A percentile compares a stretch with the other conserved stretches of the same genome.
Evolutionary conservation across 2,888 invertebrate species (phyloP).

Genomic region (Spisula solida): DNA sequence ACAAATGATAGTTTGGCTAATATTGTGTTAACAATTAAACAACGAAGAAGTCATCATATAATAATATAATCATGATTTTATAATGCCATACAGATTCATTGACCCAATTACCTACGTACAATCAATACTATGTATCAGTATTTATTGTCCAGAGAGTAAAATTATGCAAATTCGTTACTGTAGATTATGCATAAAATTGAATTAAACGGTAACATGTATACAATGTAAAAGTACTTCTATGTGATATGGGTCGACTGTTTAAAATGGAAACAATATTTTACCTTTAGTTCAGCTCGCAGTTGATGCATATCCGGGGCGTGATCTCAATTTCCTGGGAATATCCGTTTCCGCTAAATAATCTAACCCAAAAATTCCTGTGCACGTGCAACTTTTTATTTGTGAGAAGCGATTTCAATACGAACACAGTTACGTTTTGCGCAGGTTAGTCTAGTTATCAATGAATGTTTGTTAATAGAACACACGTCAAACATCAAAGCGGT

Average conservation of each 20-base stretch:
- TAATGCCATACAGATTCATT: background rate
- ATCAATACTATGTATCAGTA: background rate
- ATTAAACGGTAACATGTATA: background rate
- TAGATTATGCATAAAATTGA: background rate
- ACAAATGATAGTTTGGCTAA: no score
- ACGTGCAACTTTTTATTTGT: slow-evolving; percentile 84
- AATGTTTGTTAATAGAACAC: background rate
- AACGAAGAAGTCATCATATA: no score
- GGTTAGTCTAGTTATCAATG: background rate
- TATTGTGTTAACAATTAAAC: no score
- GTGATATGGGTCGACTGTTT: no score
- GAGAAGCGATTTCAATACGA: background rate
- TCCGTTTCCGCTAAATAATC: slow-evolving; percentile 85
- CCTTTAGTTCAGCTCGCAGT: slow-evolving; percentile 88
- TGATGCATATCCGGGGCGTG: slow-evolving; percentile 87
- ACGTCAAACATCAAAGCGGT: background rate
- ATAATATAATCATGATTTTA: background rate
- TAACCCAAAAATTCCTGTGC: slow-evolving; percentile 72
- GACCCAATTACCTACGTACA: background rate
- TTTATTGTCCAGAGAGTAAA: background rate
- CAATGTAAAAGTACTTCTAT: no score
- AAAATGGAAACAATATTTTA: slow-evolving; percentile 69
- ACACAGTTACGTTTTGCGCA: background rate
- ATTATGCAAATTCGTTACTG: background rate
- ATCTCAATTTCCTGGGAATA: slow-evolving; percentile 88